Conservation (phyloP, 92 coral and sea anemone species). For the Palythoa heliodiscus region DNA sequence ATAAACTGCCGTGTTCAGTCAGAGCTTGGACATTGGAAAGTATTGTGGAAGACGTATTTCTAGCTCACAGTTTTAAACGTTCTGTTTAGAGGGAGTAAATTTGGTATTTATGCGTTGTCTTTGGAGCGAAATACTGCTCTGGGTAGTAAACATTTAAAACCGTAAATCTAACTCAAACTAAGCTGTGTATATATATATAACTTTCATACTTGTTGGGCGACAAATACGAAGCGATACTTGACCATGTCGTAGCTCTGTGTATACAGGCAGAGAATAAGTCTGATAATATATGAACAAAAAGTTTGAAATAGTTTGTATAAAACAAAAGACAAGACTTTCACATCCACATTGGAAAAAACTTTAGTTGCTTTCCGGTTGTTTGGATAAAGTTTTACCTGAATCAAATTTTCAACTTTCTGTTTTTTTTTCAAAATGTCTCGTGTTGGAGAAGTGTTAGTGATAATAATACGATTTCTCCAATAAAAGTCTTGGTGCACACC, state of each 20-base stretch:
- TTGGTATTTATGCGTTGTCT: constrained; percentile 24
- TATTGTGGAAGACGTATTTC: neutral
- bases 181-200: neutral
- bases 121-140: constrained; percentile 1
- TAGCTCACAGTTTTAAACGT: neutral
- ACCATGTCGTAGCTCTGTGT: neutral
- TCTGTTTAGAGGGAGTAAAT: constrained; percentile 3
- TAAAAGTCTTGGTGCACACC: constrained; percentile 6
- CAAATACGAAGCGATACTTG: constrained; percentile 10
- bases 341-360: constrained; percentile 1
- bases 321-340: constrained; percentile 9
- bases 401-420: neutral
- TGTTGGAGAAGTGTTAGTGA: neutral
- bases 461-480: too few relatives aligned
- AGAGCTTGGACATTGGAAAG: neutral
- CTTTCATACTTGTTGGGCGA: neutral
- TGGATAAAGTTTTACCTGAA: neutral
- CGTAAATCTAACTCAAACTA: neutral
- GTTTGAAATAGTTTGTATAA: neutral
- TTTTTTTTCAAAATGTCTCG: neutral
- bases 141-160: neutral
- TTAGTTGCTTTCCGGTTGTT: neutral
- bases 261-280: neutral
- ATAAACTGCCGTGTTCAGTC: neutral
- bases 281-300: neutral